Evolutionary conservation across 2,797 vertebrate species (phyloP).

Genomic region (Trachops cirrhosus): DNA sequence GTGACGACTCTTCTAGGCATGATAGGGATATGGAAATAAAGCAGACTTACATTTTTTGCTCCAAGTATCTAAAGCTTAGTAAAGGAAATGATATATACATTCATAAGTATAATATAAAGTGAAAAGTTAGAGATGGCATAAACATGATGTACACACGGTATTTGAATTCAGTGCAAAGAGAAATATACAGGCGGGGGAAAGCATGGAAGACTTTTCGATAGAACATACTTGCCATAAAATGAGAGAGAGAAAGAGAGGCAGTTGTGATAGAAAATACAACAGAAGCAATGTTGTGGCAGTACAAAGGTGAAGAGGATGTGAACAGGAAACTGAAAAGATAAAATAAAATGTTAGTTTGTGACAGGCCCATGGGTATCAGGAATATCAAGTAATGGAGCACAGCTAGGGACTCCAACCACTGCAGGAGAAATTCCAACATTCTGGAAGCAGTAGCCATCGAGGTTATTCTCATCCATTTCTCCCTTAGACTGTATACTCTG

Average conservation of each 20-base stretch:
- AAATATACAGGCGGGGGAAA: background rate
- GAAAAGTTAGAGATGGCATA: background rate
- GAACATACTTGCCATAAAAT: background rate
- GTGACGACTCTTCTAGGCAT: background rate
- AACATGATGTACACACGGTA: background rate
- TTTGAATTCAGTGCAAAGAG: background rate
- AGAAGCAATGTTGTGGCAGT: background rate
- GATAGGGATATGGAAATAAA: background rate
- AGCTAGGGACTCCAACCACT: background rate
- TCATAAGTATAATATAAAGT: background rate
- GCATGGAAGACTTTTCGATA: background rate
- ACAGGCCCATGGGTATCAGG: background rate
- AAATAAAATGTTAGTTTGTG: background rate
- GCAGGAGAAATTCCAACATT: background rate
- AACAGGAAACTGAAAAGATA: background rate
- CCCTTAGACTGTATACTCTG: too few relatives aligned
- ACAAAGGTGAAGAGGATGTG: background rate
- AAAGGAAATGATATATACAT: background rate
- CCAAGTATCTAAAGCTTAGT: background rate
- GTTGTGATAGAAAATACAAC: background rate
- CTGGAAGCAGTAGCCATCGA: background rate
- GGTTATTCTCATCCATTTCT: background rate
- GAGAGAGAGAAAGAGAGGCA: background rate
- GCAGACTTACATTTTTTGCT: slow-evolving; percentile 2
- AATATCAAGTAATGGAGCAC: background rate